Conservation (phyloP, 2,888 invertebrate species). For the Sarcophaga carnaria region DNA sequence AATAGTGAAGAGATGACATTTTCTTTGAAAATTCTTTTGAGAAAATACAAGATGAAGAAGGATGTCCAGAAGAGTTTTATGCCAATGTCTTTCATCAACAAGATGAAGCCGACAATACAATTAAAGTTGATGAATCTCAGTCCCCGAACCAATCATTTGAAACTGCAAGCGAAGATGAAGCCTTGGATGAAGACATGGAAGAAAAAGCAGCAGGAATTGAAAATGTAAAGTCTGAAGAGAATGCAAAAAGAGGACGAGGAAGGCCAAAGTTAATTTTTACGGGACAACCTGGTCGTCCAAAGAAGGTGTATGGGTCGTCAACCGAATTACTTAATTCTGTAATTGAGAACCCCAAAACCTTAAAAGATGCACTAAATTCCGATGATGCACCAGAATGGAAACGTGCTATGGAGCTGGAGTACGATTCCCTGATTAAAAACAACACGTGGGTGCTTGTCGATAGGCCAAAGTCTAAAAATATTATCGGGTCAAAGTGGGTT, state of each 20-base stretch:
- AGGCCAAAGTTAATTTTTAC: too few species aligned
- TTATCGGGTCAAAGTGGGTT: conserved; percentile 27
- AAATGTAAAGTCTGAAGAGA: too few species aligned
- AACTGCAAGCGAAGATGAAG: too few species aligned
- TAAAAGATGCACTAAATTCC: conserved; percentile 52
- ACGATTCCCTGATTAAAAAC: conserved; percentile 50
- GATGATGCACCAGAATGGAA: conserved; percentile 56
- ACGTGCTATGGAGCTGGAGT: conserved; percentile 57
- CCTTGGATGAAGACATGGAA: too few species aligned
- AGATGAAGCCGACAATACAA: conserved; percentile 28
- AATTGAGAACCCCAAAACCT: conserved; percentile 23
- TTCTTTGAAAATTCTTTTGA: too few species aligned
- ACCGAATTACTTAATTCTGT: conserved; percentile 28
- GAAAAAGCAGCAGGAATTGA: too few species aligned
- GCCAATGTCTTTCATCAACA: conserved; percentile 50
- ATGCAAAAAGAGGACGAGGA: too few species aligned
- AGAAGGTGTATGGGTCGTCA: too few species aligned
- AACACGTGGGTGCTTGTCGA: conserved; percentile 62
- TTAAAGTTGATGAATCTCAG: too few species aligned
- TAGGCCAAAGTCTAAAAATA: neutral
- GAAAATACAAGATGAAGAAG: conserved; percentile 34
- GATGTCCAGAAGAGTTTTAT: conserved; percentile 46
- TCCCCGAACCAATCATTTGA: too few species aligned
- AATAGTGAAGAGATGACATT: too few species aligned
- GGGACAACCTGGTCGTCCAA: too few species aligned